Percentiles rank a stretch among this genome's conserved stretches.
phyloP scores from a whole-genome alignment of 1,140 invertebrate species.

The Brachystomella parvula region DNA sequence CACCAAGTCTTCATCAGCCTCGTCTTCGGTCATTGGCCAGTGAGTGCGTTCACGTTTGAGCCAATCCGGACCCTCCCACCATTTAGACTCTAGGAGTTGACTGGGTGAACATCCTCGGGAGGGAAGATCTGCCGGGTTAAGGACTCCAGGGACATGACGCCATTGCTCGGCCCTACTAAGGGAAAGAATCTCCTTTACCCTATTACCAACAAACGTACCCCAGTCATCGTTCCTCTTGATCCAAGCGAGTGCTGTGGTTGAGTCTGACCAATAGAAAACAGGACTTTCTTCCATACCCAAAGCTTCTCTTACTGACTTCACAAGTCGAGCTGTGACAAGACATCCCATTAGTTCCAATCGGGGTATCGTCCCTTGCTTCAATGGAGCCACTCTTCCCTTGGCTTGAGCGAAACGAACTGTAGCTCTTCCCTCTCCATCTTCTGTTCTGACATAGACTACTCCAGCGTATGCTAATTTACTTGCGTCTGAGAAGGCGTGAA shows the following conservation, averaged over 20 bases:
- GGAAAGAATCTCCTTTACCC: conserved; percentile 30
- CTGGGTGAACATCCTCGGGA: no score
- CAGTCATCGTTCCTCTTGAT: conserved; percentile 32
- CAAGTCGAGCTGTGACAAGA: conserved; percentile 24
- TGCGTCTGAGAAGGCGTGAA: no score
- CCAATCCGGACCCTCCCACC: neutral
- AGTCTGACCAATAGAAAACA: conserved; percentile 38
- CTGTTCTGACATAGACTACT: neutral
- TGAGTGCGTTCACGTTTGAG: neutral
- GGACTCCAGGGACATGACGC: conserved; percentile 24
- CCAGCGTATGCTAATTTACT: conserved; percentile 13
- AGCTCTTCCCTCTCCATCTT: neutral
- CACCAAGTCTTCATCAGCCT: neutral
- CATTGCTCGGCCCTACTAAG: conserved; percentile 18
- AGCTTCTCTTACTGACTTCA: neutral
- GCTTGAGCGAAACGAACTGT: conserved; percentile 8
- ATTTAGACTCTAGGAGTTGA: neutral
- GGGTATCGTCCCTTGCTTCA: conserved; percentile 9
- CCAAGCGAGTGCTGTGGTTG: conserved; percentile 38
- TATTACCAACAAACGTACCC: conserved; percentile 34
- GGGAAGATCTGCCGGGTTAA: no score
- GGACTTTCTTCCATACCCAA: neutral
- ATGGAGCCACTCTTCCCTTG: conserved; percentile 11
- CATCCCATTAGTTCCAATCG: conserved; percentile 16
- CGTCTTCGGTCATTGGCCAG: neutral